Base-by-base conservation (phyloP, 1,140 invertebrate genomes). In the Pteromalus puparum region DNA sequence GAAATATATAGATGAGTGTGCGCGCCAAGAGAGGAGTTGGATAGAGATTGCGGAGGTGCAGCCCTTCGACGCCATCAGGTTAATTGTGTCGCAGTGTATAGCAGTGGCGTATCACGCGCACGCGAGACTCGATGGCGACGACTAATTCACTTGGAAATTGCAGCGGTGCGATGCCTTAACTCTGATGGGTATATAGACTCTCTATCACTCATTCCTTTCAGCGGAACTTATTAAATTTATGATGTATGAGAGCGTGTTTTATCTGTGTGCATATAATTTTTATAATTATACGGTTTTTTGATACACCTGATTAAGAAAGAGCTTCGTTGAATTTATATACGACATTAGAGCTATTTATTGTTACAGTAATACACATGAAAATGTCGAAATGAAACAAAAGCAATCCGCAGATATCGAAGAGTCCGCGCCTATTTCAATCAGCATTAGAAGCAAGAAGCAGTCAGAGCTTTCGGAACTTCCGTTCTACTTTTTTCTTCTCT, bases 101-200 rank as follows among this genome's bases (percentile, higher is more conserved):
- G 12, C 46, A 15, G 15, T 18, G 21, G 21, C 53, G 53, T n/a
- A 61, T 61, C 4, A 0, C 48, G 18, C 24, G 68, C 68, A 70
- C 65, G 65, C 65, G 65, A 70, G 68, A 2, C 28, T 70, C 9
- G 68, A 28, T 30, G 24, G 26, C 26, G 68, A 28, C 24, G 15
- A 30, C 28, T 70, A 28, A 70, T 70, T 70, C 24, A 30, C 68
- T 70, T 28, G 24, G 68, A 70, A 70, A 70, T 70, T 70, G 26
- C 68, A n/a, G 13, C 28, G 68, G 26, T 10, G 15, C 65, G 68
- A 61, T 21, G 53, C 53, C 53, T 61, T n/a, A 18, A 21, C 18
- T 53, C 48, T 53, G 42, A 1, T 1, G 26, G 26, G 15, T 53
- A 53, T 15, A 18, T n/a, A n/a, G n/a, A 34, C 30, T 34, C 30